Base-by-base conservation (phyloP, 1,140 invertebrate species). In the Halesus radiatus region DNA sequence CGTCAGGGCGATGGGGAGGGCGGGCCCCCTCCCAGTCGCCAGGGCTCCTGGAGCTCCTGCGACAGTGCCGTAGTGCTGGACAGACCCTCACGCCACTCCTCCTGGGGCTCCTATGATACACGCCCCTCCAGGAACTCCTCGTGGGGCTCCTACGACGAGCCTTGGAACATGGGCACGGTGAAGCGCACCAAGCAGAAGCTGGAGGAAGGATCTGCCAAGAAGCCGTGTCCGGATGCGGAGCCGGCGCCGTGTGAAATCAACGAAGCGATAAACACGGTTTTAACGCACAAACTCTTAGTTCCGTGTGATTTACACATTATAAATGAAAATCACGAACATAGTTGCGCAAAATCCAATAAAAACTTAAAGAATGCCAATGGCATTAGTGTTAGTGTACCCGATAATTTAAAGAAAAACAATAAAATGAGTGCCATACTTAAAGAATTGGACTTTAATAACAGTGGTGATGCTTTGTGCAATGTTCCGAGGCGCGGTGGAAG, bases 21-120 rank as follows among this genome's bases (percentile, higher is more conserved):
- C 83, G 88, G 88, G 62, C 89, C 90, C 26, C 89, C 90, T 20
- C 89, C 90, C 20, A 93, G 92, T 81, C 88, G 94, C 23, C 94
- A 95, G 85, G 94, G 93, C 86, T 95, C 94, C 3, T 95, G 94
- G 93, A 95, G 94, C 85, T 95, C 94, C 22, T 94, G 93, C 87
- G 94, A 95, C 86, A 95, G 93, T 85, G 94, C 94, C 16, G 92
- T 94, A 8, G 92, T 93, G 13, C 87, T 93, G 20, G 92, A 93
- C 76, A 86, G 88, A 32, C 90, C 93, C 2, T 95, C 94, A n/a
- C 91, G 95, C 23, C 94, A 96, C 86, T 94, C 94, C 83, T 96
- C 95, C 26, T 96, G 95, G 95, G 94, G 95, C 66, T 94, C 93
- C 4, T 92, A 92, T 50, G 94, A 95, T 85, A 92, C 92, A 76